phyloP scores from a whole-genome alignment of 2,797 vertebrate species.

The Heteromormyrus szaboi region DNA sequence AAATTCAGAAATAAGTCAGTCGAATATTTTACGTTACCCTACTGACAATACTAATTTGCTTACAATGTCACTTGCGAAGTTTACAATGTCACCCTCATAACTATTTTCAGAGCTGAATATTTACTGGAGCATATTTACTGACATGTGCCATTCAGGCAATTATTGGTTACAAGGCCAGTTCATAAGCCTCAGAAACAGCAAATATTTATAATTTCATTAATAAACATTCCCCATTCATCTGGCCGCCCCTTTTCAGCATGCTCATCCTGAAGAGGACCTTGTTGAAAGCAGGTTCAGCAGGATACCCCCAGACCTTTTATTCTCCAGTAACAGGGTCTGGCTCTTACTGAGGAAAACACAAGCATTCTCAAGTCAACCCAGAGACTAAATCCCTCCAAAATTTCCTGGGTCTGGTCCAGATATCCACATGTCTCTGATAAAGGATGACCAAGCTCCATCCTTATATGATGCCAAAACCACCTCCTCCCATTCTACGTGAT shows the following conservation, averaged over 20 bases:
- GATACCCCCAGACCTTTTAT: background rate
- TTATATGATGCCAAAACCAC: background rate
- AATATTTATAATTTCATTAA: background rate
- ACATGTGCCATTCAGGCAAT: background rate
- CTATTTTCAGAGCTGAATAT: background rate
- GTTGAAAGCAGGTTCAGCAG: background rate
- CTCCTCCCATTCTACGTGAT: background rate
- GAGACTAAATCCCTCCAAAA: background rate
- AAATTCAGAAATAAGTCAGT: background rate
- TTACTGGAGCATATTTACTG: background rate
- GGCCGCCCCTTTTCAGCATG: background rate
- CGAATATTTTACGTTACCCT: background rate
- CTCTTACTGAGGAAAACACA: background rate
- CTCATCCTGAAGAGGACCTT: background rate
- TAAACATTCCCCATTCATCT: background rate
- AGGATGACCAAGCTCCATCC: background rate
- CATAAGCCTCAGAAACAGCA: background rate
- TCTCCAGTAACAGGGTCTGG: background rate
- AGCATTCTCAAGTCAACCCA: background rate
- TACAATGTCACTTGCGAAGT: background rate
- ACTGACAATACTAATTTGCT: background rate
- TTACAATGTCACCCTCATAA: background rate
- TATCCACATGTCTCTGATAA: too few species aligned
- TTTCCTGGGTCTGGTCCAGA: background rate
- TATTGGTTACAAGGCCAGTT: background rate